Percentiles rank a stretch among this genome's conserved stretches.
Conservation (phyloP, 2,888 invertebrate genomes). For the Lagria hirta region DNA sequence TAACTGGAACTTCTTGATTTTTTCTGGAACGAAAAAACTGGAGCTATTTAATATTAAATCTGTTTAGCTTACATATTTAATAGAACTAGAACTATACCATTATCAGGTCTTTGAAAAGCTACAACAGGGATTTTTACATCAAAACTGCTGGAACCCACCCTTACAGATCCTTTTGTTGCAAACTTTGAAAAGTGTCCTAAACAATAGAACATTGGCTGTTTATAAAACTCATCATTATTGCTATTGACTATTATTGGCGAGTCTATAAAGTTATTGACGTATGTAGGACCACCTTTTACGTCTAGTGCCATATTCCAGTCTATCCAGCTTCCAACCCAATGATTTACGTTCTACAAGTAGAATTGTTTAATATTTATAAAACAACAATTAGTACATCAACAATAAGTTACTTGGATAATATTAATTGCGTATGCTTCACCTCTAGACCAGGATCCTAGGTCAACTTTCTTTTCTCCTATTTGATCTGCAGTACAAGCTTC, state of each 20-base stretch:
- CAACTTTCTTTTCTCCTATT: slow-evolving; percentile 46
- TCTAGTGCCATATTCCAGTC: slow-evolving; percentile 89
- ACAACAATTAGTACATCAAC: too few relatives aligned
- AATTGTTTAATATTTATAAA: too few relatives aligned
- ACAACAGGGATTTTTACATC: slow-evolving; percentile 46
- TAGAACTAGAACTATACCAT: slow-evolving; percentile 54
- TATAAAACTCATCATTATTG: slow-evolving; percentile 72
- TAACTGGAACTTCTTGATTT: slow-evolving; percentile 37
- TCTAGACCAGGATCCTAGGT: slow-evolving; percentile 64
- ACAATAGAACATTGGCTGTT: slow-evolving; percentile 86
- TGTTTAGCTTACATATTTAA: slow-evolving; percentile 58
- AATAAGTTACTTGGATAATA: slow-evolving; percentile 67
- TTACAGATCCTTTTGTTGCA: slow-evolving; percentile 60
- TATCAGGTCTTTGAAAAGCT: slow-evolving; percentile 60
- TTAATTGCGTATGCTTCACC: slow-evolving; percentile 55
- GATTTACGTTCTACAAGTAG: slow-evolving; percentile 68
- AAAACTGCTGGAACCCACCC: slow-evolving; percentile 45
- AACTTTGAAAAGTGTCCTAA: slow-evolving; percentile 76
- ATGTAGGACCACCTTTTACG: slow-evolving; percentile 76
- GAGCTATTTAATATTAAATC: background rate
- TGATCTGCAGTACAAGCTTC: slow-evolving; percentile 66
- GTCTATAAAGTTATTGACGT: slow-evolving; percentile 77
- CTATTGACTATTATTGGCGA: slow-evolving; percentile 71
- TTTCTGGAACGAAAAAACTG: background rate
- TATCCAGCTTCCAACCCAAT: slow-evolving; percentile 80